Evolutionary conservation across 2,113 vertebrate species (phyloP).

Genomic region (Sorex fumeus): DNA sequence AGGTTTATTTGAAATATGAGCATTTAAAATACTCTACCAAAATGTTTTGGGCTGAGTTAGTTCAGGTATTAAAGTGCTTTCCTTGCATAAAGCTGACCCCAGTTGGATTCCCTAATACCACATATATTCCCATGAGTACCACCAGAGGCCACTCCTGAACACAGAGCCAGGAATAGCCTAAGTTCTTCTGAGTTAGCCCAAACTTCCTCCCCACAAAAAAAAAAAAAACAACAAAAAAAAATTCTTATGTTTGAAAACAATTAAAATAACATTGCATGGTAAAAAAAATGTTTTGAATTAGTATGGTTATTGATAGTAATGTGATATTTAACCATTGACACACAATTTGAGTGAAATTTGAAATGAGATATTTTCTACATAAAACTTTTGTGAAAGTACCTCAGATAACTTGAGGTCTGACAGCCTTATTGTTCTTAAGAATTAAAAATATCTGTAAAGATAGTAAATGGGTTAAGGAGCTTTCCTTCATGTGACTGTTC

Average conservation of each 20-base stretch:
- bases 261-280: slow-evolving; percentile 51
- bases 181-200: too few species aligned
- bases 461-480: too few species aligned
- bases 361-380: slow-evolving; percentile 58
- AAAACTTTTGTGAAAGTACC: slow-evolving; percentile 45
- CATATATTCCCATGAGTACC: too few species aligned
- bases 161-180: too few species aligned
- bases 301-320: slow-evolving; percentile 21
- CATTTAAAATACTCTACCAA: slow-evolving; percentile 42
- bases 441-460: too few species aligned
- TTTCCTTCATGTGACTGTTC: too few species aligned
- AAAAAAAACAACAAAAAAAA: too few species aligned
- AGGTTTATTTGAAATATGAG: slow-evolving; percentile 53
- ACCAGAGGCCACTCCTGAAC: too few species aligned
- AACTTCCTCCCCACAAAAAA: too few species aligned
- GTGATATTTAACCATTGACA: background rate
- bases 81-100: too few species aligned
- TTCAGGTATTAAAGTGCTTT: too few species aligned
- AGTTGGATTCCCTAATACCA: too few species aligned
- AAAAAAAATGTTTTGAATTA: slow-evolving; percentile 29
- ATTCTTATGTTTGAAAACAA: background rate
- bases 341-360: slow-evolving; percentile 33
- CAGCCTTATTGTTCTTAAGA: slow-evolving; percentile 29
- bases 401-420: slow-evolving; percentile 67
- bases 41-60: slow-evolving; percentile 35